Evolutionary conservation across 2,888 invertebrate species (phyloP).

Genomic region (Agrotis exclamationis): DNA sequence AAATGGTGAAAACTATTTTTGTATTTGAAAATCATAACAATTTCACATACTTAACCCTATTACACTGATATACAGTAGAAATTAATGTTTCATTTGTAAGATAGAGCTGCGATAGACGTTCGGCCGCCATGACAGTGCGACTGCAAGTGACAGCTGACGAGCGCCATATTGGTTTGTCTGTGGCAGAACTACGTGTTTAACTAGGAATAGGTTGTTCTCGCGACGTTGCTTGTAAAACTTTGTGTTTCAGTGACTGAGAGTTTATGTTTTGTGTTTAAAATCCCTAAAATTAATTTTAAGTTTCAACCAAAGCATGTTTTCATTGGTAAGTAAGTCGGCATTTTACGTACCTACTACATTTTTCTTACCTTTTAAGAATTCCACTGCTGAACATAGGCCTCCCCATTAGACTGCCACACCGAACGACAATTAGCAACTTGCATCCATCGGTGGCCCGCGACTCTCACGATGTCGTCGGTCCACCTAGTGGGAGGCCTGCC

Average conservation of each 20-base stretch:
- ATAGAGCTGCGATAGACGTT: constrained; percentile 58
- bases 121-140: constrained; percentile 61
- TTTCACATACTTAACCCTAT: constrained; percentile 19
- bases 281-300: neutral
- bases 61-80: constrained; percentile 29
- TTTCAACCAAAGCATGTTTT: no score
- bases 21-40: no score
- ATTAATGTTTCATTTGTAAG: constrained; percentile 36
- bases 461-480: no score
- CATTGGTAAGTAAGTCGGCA: no score
- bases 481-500: no score
- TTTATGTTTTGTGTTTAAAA: neutral
- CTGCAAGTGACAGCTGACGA: constrained; percentile 77
- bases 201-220: constrained; percentile 20
- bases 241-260: constrained; percentile 7
- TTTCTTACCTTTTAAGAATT: no score
- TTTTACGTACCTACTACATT: no score
- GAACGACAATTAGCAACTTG: no score
- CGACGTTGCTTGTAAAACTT: constrained; percentile 33
- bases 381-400: no score
- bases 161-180: constrained; percentile 75
- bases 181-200: constrained; percentile 51
- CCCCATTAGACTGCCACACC: no score
- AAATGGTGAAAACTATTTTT: no score
- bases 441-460: no score